Evolutionary conservation across 2,113 vertebrate genomes (phyloP).

Genomic region (Hippocampus comes): DNA sequence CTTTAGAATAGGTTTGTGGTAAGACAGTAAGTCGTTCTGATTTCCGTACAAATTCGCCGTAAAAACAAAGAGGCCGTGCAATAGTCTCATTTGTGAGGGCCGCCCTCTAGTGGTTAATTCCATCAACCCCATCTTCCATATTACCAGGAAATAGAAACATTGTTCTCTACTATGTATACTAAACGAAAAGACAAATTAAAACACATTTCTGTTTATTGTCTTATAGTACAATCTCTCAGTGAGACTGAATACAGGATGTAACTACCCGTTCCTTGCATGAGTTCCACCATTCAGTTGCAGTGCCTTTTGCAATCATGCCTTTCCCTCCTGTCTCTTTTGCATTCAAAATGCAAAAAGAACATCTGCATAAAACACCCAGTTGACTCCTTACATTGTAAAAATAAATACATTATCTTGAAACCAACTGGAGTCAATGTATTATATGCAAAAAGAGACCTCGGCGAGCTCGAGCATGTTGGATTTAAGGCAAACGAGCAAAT

Average conservation of each 20-base stretch:
- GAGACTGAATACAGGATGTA: slow-evolving; percentile 48
- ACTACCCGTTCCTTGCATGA: slow-evolving; percentile 55
- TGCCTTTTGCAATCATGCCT: slow-evolving; percentile 29
- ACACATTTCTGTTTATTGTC: slow-evolving; percentile 58
- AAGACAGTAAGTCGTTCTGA: neutral
- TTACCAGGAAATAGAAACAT: neutral
- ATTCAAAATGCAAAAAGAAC: slow-evolving; percentile 45
- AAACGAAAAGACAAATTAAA: slow-evolving; percentile 10
- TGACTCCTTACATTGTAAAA: slow-evolving; percentile 46
- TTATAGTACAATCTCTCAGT: slow-evolving; percentile 50
- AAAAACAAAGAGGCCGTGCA: neutral
- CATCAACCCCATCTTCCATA: neutral
- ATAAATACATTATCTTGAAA: slow-evolving; percentile 65
- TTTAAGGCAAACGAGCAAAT: slow-evolving; percentile 47
- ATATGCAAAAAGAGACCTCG: slow-evolving; percentile 21
- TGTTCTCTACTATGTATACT: neutral
- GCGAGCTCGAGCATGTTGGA: slow-evolving; percentile 42
- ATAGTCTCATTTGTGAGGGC: slow-evolving; percentile 22
- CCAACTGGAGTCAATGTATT: slow-evolving; percentile 40
- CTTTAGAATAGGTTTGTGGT: neutral
- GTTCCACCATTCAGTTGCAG: slow-evolving; percentile 25
- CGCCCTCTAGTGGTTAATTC: slow-evolving; percentile 57
- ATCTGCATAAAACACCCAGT: slow-evolving; percentile 16
- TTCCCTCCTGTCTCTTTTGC: slow-evolving; percentile 21
- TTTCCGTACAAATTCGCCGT: neutral